Conservation (phyloP, 1,140 invertebrate genomes). For the Anagrus nilaparvatae region DNA sequence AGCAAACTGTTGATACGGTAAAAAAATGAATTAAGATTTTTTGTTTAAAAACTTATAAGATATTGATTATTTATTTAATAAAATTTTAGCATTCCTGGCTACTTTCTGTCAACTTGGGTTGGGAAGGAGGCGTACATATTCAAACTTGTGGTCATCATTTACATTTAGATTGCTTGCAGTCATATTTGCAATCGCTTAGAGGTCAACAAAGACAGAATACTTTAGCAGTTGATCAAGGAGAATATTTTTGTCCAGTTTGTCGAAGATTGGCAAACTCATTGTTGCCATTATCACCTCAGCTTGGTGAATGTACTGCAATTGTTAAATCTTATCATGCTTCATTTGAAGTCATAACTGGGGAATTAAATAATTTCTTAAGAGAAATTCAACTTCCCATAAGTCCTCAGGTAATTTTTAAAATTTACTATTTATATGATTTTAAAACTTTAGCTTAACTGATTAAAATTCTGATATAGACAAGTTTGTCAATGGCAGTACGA, state of each 20-base stretch:
- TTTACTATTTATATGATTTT: constrained; percentile 3
- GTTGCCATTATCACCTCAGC: constrained; percentile 74
- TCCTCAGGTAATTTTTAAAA: constrained; percentile 11
- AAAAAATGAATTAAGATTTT: constrained; percentile 18
- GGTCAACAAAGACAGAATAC: constrained; percentile 63
- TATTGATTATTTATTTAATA: background rate
- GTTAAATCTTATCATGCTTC: constrained; percentile 48
- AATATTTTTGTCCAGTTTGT: constrained; percentile 90
- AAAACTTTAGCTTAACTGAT: constrained; percentile 10
- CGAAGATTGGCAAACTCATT: constrained; percentile 89
- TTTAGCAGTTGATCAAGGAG: constrained; percentile 68
- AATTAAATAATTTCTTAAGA: constrained; percentile 54
- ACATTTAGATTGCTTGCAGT: constrained; percentile 84
- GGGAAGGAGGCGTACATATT: constrained; percentile 89
- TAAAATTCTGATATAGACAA: too few relatives aligned
- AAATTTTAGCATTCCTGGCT: constrained; percentile 52
- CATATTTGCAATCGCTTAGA: constrained; percentile 74
- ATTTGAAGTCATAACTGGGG: constrained; percentile 44
- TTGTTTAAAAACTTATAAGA: background rate
- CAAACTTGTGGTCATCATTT: constrained; percentile 94
- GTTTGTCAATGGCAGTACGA: constrained; percentile 66
- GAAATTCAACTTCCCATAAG: constrained; percentile 57
- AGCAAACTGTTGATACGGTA: constrained; percentile 64
- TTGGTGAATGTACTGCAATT: constrained; percentile 55
- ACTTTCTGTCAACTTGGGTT: constrained; percentile 76